These are phyloP conservation scores for Dolichopus griseipennis DNA, from an alignment of 2,888 invertebrate species.

Conservation along the genomic window DNA sequence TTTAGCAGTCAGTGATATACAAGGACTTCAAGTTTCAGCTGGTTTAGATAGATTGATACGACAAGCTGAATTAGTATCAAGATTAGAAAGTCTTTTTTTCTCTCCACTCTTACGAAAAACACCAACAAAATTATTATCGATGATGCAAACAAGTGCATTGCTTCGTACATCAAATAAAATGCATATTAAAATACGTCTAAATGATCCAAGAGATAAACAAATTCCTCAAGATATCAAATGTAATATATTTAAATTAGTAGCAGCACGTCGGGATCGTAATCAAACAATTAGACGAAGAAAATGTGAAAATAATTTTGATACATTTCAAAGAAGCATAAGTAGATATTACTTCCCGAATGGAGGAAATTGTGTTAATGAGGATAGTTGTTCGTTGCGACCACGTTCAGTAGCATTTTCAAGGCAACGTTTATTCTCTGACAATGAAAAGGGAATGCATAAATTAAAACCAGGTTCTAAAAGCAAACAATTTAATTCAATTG, in stretches of 20 bases:
- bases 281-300: conserved; percentile 47
- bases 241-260: conserved; percentile 65
- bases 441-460: not conserved
- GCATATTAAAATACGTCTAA: conserved; percentile 66
- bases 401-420: conserved; percentile 16
- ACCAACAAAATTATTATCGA: conserved; percentile 54
- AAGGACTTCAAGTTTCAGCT: conserved; percentile 70
- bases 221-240: conserved; percentile 66
- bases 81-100: conserved; percentile 74
- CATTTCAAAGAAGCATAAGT: conserved; percentile 28
- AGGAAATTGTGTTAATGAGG: conserved; percentile 16
- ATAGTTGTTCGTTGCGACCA: conserved; percentile 16
- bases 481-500: conserved; percentile 29
- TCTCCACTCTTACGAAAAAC: conserved; percentile 62
- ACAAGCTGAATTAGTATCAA: conserved; percentile 72
- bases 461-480: conserved; percentile 8
- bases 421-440: conserved; percentile 1
- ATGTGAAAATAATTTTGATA: conserved; percentile 39
- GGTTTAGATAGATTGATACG: conserved; percentile 71
- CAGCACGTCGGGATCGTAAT: conserved; percentile 55
- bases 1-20: conserved; percentile 76
- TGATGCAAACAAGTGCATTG: conserved; percentile 63
- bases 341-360: conserved; percentile 11
- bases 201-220: conserved; percentile 71
- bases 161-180: conserved; percentile 67